phyloP scores from a whole-genome alignment of 2,797 vertebrate species.

The Poeciliopsis paucimaculata region DNA sequence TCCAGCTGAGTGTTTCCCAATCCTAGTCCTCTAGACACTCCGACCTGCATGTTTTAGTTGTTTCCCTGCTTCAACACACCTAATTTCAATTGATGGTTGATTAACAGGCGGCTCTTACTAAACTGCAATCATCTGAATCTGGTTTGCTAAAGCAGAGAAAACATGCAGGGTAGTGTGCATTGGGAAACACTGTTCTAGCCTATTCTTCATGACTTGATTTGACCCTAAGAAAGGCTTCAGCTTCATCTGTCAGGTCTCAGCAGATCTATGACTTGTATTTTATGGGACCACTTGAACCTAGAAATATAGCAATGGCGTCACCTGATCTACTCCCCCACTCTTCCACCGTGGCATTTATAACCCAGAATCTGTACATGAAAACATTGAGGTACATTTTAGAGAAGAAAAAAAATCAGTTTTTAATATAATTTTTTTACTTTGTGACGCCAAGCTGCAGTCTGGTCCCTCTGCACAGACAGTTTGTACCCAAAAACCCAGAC shows the following conservation, averaged over 20 bases:
- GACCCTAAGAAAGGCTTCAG: constrained; percentile 44
- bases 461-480: constrained; percentile 37
- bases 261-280: constrained; percentile 58
- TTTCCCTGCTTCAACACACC: too few relatives aligned
- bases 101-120: too few relatives aligned
- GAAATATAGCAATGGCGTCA: constrained; percentile 58
- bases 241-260: constrained; percentile 54
- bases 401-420: constrained; percentile 42
- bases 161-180: too few relatives aligned
- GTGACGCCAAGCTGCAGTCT: constrained; percentile 60
- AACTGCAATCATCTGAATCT: too few relatives aligned
- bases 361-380: constrained; percentile 44
- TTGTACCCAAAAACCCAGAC: constrained; percentile 52
- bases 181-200: constrained; percentile 1
- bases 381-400: constrained; percentile 38
- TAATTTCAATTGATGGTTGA: too few relatives aligned
- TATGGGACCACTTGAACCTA: constrained; percentile 49
- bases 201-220: constrained; percentile 52
- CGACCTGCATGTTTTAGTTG: too few relatives aligned
- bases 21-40: too few relatives aligned
- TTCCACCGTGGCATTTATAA: constrained; percentile 14
- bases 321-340: constrained; percentile 27
- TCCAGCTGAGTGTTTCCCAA: not conserved
- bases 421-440: constrained; percentile 59
- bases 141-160: too few relatives aligned